A percentile compares a stretch with the other conserved stretches of the same genome.
These are phyloP conservation scores for Diorhabda elongata DNA, from an alignment of 1,140 invertebrate genomes.

Conservation along the genomic window DNA sequence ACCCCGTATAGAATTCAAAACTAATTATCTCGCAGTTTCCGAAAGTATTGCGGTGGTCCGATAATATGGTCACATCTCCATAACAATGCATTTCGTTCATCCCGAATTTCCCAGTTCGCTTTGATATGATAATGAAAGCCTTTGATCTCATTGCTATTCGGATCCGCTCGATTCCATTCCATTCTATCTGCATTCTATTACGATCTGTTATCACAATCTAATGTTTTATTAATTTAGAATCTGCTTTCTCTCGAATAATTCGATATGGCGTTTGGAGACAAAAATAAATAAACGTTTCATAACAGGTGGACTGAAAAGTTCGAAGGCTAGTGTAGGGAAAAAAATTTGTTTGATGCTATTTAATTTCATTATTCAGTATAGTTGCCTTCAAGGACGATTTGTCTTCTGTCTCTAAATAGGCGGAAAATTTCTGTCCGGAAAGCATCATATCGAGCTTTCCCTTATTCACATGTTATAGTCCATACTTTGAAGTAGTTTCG, in stretches of 20 bases:
- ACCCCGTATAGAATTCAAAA: background rate
- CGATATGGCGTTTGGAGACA: background rate
- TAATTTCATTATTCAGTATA: too few relatives aligned
- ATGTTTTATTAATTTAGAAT: conserved; percentile 1
- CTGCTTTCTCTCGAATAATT: background rate
- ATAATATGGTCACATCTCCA: conserved; percentile 7
- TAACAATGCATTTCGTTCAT: conserved; percentile 8
- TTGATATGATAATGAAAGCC: conserved; percentile 12
- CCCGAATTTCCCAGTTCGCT: conserved; percentile 9
- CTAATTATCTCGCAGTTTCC: background rate
- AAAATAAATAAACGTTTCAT: background rate
- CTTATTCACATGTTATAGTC: too few relatives aligned
- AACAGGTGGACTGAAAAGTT: too few relatives aligned
- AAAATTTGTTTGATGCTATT: too few relatives aligned
- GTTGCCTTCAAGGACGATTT: too few relatives aligned
- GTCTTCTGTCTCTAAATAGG: too few relatives aligned
- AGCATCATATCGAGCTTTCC: too few relatives aligned
- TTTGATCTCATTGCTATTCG: background rate
- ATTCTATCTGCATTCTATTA: background rate
- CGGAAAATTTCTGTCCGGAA: too few relatives aligned
- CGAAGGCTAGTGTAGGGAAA: too few relatives aligned
- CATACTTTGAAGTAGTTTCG: too few relatives aligned
- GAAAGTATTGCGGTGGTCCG: background rate
- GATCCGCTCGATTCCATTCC: background rate
- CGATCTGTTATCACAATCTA: background rate